Base-by-base conservation (phyloP, 2,888 invertebrate genomes). In the Chrysodeixis includens region DNA sequence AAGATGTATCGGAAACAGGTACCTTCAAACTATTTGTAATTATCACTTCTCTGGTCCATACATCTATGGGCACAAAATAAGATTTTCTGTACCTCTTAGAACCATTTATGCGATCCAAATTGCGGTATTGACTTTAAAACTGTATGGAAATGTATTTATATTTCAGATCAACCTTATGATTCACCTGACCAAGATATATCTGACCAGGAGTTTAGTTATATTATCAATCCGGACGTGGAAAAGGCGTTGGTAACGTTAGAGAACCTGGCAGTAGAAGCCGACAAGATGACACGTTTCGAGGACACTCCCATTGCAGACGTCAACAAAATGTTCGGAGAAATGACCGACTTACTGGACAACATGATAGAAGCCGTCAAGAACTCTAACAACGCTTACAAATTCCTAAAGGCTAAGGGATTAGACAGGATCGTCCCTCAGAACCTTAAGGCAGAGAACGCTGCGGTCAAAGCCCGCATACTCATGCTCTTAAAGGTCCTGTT, bases 331-430 rank as follows among this genome's bases (percentile, higher is more conserved):
- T 85, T 87, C 61, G 68, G 83, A 0, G 79, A 84, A 22, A 87
- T 91, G 71, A 71, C 82, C 7, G 56, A 68, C 1, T 66, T 74
- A 0, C 10, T 92, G 1, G 81, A 84, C 30, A 80, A 86, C 5
- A 69, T 93, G 2, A 81, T 76, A 1, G 78, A 86, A 14, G 68
- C 82, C 6, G 65, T 91, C 0, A 83, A 80, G 59, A 75, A 85
- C n/a, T 71, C 82, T 0, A 79, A 78, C 4, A 84, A 89, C 20
- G 86, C 88, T 0, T 83, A 88, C 49, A 83, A 78, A 56, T 92
- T 93, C 61, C 59, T 93, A 0, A 88, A 87, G 73, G 84, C 80
- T 0, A 89, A 89, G 57, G 93, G 93, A 0, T 69, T 93, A 1
- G 82, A 89, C 10, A 83, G 89, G 75, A 71, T 90, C 4, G 69